Base-by-base conservation (phyloP, 2,797 vertebrate genomes). In the Anabas testudineus region DNA sequence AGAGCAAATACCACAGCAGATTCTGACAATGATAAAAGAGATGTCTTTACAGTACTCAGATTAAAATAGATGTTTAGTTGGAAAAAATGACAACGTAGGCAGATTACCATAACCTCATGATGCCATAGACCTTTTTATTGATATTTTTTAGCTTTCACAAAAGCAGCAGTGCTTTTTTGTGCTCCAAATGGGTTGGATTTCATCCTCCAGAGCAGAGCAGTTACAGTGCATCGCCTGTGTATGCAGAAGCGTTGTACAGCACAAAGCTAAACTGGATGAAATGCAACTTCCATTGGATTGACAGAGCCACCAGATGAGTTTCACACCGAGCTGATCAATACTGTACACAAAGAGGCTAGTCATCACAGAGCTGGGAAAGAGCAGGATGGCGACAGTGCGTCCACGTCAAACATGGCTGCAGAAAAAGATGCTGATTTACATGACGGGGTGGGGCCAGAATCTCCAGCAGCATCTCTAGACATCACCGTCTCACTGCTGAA, bases 171-270 rank as follows among this genome's bases (percentile, higher is more conserved):
- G 74, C 46, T 63, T 79, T 61, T 67, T 59, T 66, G 53, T 68
- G 71, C 65, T 88, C 77, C 62, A 26, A 15, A 59, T 22, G 32
- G 24, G 66, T 57, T 62, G 65, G 56, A 76, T 65, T 41, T 71
- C 55, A 22, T 76, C 81, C 67, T 84, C 81, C 77, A 54, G 63
- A 78, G 76, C 79, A 69, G 81, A 80, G 70, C 73, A 16, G 73
- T 79, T 75, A 79, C 83, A 82, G 77, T 72, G 85, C 85, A 71
- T 86, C 46, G 56, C 72, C 62, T 12, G 56, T 81, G 78, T 78
- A 81, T 55, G 83, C 83, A 90, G 67, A 91, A 92, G 90, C 91
- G 42, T 88, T 80, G 72, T 88, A 91, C 89, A 91, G 88, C 89
- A 79, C 83, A 82, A 39, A 84, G 85, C 80, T 56, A 34, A 74